These are phyloP conservation scores for Mergus octosetaceus DNA, from an alignment of 2,797 vertebrate species.

Conservation along the genomic window DNA sequence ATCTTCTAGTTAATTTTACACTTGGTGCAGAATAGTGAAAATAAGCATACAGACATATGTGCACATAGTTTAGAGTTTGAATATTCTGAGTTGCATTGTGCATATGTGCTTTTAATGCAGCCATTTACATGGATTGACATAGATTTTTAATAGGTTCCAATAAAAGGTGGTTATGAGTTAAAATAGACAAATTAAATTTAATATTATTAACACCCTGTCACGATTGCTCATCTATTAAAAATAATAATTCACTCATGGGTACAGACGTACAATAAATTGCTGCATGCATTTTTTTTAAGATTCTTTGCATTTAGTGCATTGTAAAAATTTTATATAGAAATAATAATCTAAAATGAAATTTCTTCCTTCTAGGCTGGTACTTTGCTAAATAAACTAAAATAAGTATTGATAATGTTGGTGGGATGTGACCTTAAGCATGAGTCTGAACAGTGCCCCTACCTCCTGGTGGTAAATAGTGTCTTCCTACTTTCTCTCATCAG, in stretches of 20 bases:
- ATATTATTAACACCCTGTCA: background rate
- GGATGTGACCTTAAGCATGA: background rate
- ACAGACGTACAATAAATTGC: background rate
- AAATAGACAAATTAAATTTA: constrained; percentile 22
- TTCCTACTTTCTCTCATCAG: background rate
- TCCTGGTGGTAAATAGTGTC: background rate
- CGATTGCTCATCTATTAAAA: background rate
- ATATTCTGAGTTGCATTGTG: background rate
- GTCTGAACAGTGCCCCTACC: background rate
- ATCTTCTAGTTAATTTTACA: constrained; percentile 13
- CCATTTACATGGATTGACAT: background rate
- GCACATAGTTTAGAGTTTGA: background rate
- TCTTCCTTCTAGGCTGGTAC: background rate
- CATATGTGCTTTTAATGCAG: background rate
- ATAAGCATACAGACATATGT: background rate
- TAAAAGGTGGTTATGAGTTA: background rate
- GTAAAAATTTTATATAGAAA: background rate
- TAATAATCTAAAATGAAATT: background rate
- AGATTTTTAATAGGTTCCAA: background rate
- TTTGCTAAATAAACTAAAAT: background rate
- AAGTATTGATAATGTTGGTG: background rate
- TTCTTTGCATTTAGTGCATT: background rate
- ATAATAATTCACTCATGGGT: background rate
- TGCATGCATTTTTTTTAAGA: background rate
- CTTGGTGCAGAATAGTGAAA: constrained; percentile 6